Base-by-base conservation (phyloP, 2,888 invertebrate species). In the Coecobrya sp. region DNA sequence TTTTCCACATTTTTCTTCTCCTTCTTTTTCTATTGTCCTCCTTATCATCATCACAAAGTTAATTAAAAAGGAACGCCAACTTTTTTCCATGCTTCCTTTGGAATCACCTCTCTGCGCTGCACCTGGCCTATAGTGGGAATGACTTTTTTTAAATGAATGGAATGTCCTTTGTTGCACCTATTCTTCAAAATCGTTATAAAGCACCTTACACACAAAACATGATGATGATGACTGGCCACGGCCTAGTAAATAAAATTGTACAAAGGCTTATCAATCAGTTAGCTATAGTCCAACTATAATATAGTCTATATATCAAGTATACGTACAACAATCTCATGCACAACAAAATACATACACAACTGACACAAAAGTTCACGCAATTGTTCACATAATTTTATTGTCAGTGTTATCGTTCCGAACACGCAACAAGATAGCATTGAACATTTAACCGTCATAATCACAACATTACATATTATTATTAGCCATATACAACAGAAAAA, bases 351-450 rank as follows among this genome's bases (percentile, higher is more conserved):
- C 70, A 1, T 70, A 19, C 19, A 70, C n/a, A 8, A n/a, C 19
- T 16, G 4, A 30, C 65, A 30, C 65, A 42, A 73, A 79, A 81
- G 55, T 81, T 81, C 81, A 81, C 30, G 27, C 81, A 81, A 62
- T 62, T 59, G 19, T 82, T 82, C 82, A 62, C 82, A 62, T 82
- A 59, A n/a, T 82, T 81, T 11, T 27, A 81, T 82, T 52, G 22
- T 79, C 42, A 62, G 30, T 36, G 36, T 11, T 62, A 82, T 82
- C 59, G 22, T 22, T 62, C 30, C n/a, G 25, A 59, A 82, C 82
- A 82, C 59, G 82, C 82, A 82, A 81, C 27, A 55, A 62, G 19
- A 10, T 42, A 82, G 22, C 82, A 82, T 82, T 82, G 82, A 62
- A 62, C 59, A 59, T 19, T n/a, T 62, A 19, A 25, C 25, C 3